Conservation (phyloP, 2,797 vertebrate species). For the Mastacembelus armatus region DNA sequence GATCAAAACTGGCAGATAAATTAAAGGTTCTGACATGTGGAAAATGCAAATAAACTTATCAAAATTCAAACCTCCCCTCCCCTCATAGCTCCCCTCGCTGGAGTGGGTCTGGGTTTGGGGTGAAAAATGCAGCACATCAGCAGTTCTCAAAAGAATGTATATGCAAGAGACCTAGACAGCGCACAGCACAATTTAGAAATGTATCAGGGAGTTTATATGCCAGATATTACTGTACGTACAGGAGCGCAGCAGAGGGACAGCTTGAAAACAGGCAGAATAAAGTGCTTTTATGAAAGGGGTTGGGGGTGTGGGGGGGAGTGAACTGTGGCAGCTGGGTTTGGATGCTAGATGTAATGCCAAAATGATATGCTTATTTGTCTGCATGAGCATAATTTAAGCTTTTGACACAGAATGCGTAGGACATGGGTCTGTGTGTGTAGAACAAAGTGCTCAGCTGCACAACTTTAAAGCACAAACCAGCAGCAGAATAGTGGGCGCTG, state of each 20-base stretch:
- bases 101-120: slow-evolving; percentile 35
- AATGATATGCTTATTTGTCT: slow-evolving; percentile 60
- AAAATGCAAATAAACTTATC: slow-evolving; percentile 75
- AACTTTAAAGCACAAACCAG: slow-evolving; percentile 36
- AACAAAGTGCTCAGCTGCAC: slow-evolving; percentile 30
- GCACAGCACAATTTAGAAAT: slow-evolving; percentile 49
- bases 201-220: slow-evolving; percentile 45
- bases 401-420: slow-evolving; percentile 40
- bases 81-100: slow-evolving; percentile 11
- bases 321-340: slow-evolving; percentile 41
- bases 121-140: slow-evolving; percentile 63
- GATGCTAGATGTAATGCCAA: slow-evolving; percentile 51
- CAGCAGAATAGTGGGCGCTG: slow-evolving; percentile 6
- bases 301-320: slow-evolving; percentile 8
- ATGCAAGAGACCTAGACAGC: slow-evolving; percentile 51
- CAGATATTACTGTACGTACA: slow-evolving; percentile 46
- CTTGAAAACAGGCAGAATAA: slow-evolving; percentile 46
- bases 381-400: slow-evolving; percentile 52
- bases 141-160: slow-evolving; percentile 62
- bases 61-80: slow-evolving; percentile 61
- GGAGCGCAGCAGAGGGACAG: slow-evolving; percentile 36
- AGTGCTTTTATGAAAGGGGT: slow-evolving; percentile 35
- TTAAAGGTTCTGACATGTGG: slow-evolving; percentile 67
- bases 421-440: slow-evolving; percentile 14
- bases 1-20: slow-evolving; percentile 70